phyloP scores from a whole-genome alignment of 2,888 invertebrate genomes.

The Nemotelus nigrinus region DNA sequence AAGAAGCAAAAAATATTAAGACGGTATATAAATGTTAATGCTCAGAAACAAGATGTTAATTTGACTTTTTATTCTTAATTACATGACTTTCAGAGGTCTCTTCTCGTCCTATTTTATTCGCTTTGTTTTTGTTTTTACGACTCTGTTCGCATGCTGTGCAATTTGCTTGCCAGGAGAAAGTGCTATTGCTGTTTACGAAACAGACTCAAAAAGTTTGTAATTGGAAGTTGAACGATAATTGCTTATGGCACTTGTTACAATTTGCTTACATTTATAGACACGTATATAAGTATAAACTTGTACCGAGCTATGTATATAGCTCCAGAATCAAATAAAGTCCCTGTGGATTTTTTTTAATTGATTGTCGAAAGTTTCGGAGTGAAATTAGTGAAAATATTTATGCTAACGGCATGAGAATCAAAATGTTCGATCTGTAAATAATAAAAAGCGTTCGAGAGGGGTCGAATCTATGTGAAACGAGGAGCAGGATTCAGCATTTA shows the following conservation, averaged over 20 bases:
- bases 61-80: conserved; percentile 35
- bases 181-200: not conserved
- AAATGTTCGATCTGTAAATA: no score
- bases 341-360: no score
- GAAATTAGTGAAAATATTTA: no score
- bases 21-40: conserved; percentile 36
- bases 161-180: not conserved
- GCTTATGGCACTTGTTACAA: conserved; percentile 10
- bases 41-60: conserved; percentile 36
- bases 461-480: no score
- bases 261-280: not conserved
- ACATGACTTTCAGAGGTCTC: not conserved
- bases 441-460: no score
- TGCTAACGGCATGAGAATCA: no score
- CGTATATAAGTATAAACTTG: not conserved
- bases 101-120: conserved; percentile 2
- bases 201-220: conserved; percentile 2
- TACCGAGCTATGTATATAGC: no score
- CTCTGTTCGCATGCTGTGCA: not conserved
- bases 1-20: conserved; percentile 5
- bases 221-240: conserved; percentile 34
- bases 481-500: no score
- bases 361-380: no score
- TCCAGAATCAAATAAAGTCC: no score
- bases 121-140: conserved; percentile 5